Conservation (phyloP, 37 sponge, comb jelly and placozoan species). For the Ianthella basta region DNA sequence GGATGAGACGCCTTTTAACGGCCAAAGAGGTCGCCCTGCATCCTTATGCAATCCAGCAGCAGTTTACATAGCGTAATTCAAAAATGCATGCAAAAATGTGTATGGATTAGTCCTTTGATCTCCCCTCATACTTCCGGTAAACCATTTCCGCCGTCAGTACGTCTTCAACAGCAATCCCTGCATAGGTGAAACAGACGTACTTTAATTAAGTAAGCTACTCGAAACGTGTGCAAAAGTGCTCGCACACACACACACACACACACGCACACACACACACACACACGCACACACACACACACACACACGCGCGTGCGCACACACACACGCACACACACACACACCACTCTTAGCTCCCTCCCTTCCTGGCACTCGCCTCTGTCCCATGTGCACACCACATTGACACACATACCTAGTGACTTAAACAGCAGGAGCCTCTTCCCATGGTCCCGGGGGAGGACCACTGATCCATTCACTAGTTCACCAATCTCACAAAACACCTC, state of each 20-base stretch:
- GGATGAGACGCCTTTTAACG: too few relatives aligned
- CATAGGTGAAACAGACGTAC: neutral
- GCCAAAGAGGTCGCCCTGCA: too few relatives aligned
- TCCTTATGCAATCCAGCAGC: too few relatives aligned
- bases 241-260: neutral
- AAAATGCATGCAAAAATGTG: too few relatives aligned
- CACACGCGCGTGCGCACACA: neutral
- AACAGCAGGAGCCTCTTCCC: conserved; percentile 77
- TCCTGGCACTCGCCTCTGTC: too few relatives aligned
- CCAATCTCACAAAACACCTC: conserved; percentile 76
- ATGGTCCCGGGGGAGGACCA: conserved; percentile 37
- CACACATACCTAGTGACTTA: conserved; percentile 84
- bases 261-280: too few relatives aligned
- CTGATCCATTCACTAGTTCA: conserved; percentile 65
- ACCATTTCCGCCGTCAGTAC: conserved; percentile 74
- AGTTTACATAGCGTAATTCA: too few relatives aligned
- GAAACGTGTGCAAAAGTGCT: neutral
- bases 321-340: too few relatives aligned
- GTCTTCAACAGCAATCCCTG: conserved; percentile 93
- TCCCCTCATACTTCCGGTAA: conserved; percentile 49
- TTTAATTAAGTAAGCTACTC: neutral
- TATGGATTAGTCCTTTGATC: too few relatives aligned
- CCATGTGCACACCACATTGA: too few relatives aligned
- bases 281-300: too few relatives aligned
- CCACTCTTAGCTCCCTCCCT: too few relatives aligned